phyloP scores from a whole-genome alignment of 2,797 vertebrate genomes.

The Corythornis leucogaster region DNA sequence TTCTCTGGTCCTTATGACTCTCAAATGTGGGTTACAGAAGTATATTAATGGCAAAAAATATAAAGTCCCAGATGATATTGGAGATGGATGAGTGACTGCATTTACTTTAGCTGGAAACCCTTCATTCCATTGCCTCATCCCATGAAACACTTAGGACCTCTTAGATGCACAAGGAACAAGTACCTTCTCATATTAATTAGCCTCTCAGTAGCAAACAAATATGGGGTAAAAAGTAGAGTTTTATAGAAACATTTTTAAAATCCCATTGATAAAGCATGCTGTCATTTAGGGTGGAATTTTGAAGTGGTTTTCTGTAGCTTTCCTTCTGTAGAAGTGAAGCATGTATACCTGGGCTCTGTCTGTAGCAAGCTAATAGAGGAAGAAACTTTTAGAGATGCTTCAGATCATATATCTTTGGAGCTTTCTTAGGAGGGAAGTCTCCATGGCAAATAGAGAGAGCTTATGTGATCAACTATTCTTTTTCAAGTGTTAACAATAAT shows the following conservation, averaged over 20 bases:
- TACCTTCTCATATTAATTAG: not conserved
- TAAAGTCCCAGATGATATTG: not conserved
- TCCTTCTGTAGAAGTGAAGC: not conserved
- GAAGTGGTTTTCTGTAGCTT: not conserved
- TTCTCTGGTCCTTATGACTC: not conserved
- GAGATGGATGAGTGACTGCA: not conserved
- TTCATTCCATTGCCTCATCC: not conserved
- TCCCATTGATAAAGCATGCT: not conserved
- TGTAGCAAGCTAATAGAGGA: not conserved
- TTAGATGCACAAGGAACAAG: not conserved
- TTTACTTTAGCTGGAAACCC: not conserved
- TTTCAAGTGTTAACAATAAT: not conserved
- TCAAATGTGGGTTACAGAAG: not conserved
- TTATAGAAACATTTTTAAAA: not conserved
- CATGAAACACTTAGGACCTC: not conserved
- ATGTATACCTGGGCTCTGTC: not conserved
- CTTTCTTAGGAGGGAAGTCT: not conserved
- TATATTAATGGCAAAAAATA: not conserved
- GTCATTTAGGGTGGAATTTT: not conserved
- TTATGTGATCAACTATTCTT: not conserved
- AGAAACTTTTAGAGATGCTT: not conserved
- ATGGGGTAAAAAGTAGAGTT: not conserved
- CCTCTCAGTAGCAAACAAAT: fast-evolving
- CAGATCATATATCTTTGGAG: not conserved
- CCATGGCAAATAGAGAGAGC: not conserved